Evolutionary conservation across 1,140 invertebrate species (phyloP), one percentile per base, ranked within the genome.

Genomic region (Globodera ellingtonae): DNA sequence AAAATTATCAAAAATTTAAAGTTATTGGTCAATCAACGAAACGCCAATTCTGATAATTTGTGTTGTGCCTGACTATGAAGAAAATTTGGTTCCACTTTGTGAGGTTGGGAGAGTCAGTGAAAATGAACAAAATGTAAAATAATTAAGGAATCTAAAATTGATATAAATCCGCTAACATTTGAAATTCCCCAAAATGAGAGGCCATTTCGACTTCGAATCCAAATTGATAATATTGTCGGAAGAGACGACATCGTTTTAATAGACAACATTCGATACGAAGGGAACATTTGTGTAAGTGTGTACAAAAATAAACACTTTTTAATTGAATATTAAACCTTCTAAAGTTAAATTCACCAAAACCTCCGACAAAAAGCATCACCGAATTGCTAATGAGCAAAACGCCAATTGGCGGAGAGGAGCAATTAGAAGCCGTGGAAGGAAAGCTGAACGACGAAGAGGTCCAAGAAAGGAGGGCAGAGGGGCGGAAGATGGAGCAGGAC

Each of bases 21-120:
- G 83, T 70, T 85, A 85, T 67, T 85, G 84, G 84, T 78, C 48
- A 2, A 85, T 84, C 66, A 85, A 83, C 73, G 84, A 84, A 24
- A 82, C 73, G 15, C 84, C 84, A 18, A 66, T 79, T 8, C 52
- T 85, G 80, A 84, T 82, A 72, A 73, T 85, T 15, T 85, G 84
- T 52, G 74, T 86, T 15, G 79, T 85, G 46, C 75, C 84, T 35
- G 35, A 35, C 35, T 35, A 35, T 35, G 35, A 35, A 6, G 71
- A 85, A 71, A 73, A 65, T 35, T 46, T 21, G 21, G 46, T 46
- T 3, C 85, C 83, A 44, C 81, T 84, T 48, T 85, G 84, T 65
- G 83, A 84, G 81, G 83, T 84, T 62, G 8, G 8, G 48, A 82
- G 52, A 21, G 75, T 35, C 35, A 35, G 35, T 35, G 67, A 24